These are phyloP conservation scores for Drosophila elegans DNA, from an alignment of 1,140 invertebrate species.

Conservation along the genomic window DNA sequence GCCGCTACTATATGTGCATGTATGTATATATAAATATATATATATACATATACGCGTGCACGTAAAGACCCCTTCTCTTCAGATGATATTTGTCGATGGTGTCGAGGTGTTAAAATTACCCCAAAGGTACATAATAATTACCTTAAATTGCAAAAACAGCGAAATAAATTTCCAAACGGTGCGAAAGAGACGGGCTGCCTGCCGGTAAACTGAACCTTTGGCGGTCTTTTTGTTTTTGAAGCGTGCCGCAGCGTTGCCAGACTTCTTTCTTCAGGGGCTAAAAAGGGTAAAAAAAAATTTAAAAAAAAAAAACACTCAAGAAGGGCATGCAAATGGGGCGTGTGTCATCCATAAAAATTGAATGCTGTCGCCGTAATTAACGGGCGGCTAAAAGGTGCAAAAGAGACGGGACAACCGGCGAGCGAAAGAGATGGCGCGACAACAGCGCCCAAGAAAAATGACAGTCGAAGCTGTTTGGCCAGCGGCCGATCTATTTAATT, in stretches of 20 bases:
- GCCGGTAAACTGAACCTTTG: constrained; percentile 22
- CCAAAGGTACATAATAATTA: constrained; percentile 85
- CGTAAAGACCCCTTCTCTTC: constrained; percentile 7
- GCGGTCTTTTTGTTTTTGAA: constrained; percentile 60
- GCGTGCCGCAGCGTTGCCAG: constrained; percentile 67
- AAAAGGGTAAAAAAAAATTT: not conserved
- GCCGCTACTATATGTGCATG: constrained; percentile 30
- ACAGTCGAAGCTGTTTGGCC: constrained; percentile 64
- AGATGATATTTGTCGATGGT: constrained; percentile 85
- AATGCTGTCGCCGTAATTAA: constrained; percentile 75
- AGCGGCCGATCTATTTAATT: constrained; percentile 79
- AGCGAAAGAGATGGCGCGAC: constrained; percentile 1
- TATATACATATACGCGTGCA: not conserved
- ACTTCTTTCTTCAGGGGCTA: constrained; percentile 9
- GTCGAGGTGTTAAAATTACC: constrained; percentile 85
- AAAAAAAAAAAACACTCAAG: not conserved
- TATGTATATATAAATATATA: not conserved
- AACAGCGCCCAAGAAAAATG: constrained; percentile 60
- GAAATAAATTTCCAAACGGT: constrained; percentile 77
- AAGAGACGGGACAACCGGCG: not conserved
- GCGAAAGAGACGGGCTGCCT: not conserved
- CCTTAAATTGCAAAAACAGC: constrained; percentile 84
- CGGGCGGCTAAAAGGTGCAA: constrained; percentile 1
- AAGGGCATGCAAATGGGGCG: constrained; percentile 74
- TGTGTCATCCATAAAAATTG: constrained; percentile 80